Evolutionary conservation across 2,888 invertebrate genomes (phyloP).

Genomic region (Blomia tropicalis): DNA sequence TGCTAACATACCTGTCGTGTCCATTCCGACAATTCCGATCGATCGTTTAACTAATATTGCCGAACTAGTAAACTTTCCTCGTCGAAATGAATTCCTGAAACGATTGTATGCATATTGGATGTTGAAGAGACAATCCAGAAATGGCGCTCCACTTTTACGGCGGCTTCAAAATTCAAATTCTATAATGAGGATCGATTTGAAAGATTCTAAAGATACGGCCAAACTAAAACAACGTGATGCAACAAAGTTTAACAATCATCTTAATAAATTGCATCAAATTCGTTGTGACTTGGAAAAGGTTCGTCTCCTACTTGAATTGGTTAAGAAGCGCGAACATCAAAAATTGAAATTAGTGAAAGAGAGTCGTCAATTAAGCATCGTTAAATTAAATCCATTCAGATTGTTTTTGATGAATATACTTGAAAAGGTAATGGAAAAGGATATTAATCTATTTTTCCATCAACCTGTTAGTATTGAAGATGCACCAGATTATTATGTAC

Average conservation of each 20-base stretch:
- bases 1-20: conserved; percentile 57
- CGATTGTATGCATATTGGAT: conserved; percentile 92
- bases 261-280: conserved; percentile 83
- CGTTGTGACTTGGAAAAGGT: conserved; percentile 86
- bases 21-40: conserved; percentile 79
- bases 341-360: conserved; percentile 49
- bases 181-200: conserved; percentile 10
- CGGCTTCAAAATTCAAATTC: conserved; percentile 47
- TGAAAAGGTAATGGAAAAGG: conserved; percentile 57
- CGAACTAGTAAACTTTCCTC: conserved; percentile 51
- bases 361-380: conserved; percentile 51
- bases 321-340: conserved; percentile 82
- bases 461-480: conserved; percentile 67
- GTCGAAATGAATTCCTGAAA: conserved; percentile 68
- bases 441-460: conserved; percentile 69
- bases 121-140: conserved; percentile 76
- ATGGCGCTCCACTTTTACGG: conserved; percentile 82
- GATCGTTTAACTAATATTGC: conserved; percentile 69
- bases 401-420: conserved; percentile 59
- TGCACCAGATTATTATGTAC: conserved; percentile 70
- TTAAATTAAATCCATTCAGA: conserved; percentile 63
- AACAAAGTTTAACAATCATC: conserved; percentile 50
- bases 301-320: conserved; percentile 74
- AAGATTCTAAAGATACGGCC: conserved; percentile 57
- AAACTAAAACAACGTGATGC: conserved; percentile 44